Conservation (phyloP, 2,888 invertebrate species). For the Ligdia adustata region DNA sequence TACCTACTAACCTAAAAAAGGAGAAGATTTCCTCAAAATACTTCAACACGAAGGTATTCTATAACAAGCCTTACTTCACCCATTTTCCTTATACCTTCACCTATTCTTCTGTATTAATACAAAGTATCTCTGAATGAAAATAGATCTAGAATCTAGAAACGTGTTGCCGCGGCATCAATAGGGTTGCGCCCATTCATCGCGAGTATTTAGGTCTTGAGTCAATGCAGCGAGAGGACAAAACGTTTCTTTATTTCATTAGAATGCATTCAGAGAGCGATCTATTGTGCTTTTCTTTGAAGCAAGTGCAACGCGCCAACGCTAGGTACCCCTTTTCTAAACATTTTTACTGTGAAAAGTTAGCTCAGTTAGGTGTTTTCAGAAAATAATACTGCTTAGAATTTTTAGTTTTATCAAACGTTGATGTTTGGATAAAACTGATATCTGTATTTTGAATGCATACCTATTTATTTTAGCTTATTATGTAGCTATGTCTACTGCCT, state of each 20-base stretch:
- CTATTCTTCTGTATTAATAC: conserved; percentile 15
- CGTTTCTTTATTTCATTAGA: conserved; percentile 74
- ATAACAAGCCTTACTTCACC: too few relatives aligned
- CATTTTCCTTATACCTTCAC: conserved; percentile 16
- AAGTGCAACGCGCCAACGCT: conserved; percentile 41
- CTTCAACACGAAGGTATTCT: too few relatives aligned
- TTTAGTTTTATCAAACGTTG: too few relatives aligned
- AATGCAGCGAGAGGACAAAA: conserved; percentile 59
- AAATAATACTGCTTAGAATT: background rate
- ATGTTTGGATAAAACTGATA: too few relatives aligned
- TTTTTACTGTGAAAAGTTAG: conserved; percentile 41
- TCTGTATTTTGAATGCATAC: too few relatives aligned
- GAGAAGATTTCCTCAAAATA: too few relatives aligned
- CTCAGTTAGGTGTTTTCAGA: background rate
- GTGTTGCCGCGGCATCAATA: conserved; percentile 40
- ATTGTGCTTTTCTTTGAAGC: conserved; percentile 46
- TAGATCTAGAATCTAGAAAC: conserved; percentile 29
- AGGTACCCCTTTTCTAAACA: conserved; percentile 55
- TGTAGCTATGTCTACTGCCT: too few relatives aligned
- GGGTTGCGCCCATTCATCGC: conserved; percentile 43
- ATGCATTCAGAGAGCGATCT: conserved; percentile 53
- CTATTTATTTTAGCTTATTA: too few relatives aligned
- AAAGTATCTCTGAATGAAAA: conserved; percentile 20
- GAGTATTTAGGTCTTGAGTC: conserved; percentile 56
- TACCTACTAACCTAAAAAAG: too few relatives aligned